phyloP scores from a whole-genome alignment of 2,797 vertebrate species.

The Acanthurus tractus region DNA sequence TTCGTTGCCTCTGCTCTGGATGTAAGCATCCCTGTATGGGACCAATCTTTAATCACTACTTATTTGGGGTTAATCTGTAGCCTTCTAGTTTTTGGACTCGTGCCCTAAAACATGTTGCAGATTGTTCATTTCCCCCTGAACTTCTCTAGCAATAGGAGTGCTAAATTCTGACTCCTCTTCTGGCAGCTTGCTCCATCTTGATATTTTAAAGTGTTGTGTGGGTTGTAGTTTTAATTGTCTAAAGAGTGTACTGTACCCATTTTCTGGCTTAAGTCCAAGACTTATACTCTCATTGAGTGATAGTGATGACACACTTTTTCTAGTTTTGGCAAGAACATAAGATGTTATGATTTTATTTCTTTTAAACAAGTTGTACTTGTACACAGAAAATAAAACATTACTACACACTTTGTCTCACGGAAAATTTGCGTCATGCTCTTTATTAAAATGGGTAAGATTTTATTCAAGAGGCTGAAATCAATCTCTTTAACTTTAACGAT shows the following conservation, averaged over 20 bases:
- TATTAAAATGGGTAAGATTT: not conserved
- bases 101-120: slow-evolving; percentile 33
- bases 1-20: slow-evolving; percentile 23
- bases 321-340: slow-evolving; percentile 56
- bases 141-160: not conserved
- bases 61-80: slow-evolving; percentile 19
- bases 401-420: slow-evolving; percentile 75
- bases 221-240: slow-evolving; percentile 74
- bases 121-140: slow-evolving; percentile 13
- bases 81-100: slow-evolving; percentile 1
- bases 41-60: not conserved
- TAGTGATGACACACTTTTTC: slow-evolving; percentile 30
- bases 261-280: slow-evolving; percentile 45
- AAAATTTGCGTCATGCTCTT: not conserved
- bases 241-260: slow-evolving; percentile 38
- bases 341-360: slow-evolving; percentile 76
- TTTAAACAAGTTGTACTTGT: slow-evolving; percentile 81
- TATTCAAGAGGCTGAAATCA: not conserved
- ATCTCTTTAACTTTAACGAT: too few relatives aligned
- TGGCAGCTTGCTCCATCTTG: slow-evolving; percentile 44
- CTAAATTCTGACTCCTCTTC: slow-evolving; percentile 16
- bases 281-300: slow-evolving; percentile 35
- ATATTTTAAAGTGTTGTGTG: slow-evolving; percentile 69
- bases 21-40: not conserved
- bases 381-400: slow-evolving; percentile 85